A percentile compares a stretch with the other conserved stretches of the same genome.
These are phyloP conservation scores for Heterochromis multidens DNA, from an alignment of 2,113 vertebrate species.

Conservation along the genomic window DNA sequence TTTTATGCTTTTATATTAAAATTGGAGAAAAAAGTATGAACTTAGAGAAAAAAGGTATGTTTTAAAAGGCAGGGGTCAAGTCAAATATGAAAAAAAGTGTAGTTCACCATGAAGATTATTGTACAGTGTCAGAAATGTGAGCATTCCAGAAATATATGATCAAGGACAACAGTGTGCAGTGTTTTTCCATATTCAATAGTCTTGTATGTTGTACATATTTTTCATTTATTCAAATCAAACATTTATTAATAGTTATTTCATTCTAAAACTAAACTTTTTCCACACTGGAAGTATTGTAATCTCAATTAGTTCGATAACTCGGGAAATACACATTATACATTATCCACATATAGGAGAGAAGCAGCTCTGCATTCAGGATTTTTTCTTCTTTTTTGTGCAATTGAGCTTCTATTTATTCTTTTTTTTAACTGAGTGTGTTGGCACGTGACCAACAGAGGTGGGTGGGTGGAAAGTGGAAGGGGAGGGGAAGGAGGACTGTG, in stretches of 20 bases:
- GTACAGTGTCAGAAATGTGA: not conserved
- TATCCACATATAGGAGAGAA: not conserved
- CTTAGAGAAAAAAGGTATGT: not conserved
- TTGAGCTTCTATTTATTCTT: slow-evolving; percentile 21
- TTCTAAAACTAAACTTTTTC: not conserved
- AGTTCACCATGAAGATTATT: not conserved
- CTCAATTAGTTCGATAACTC: not conserved
- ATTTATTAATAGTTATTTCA: not conserved
- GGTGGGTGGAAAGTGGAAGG: slow-evolving; percentile 11
- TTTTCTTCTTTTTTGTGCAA: not conserved
- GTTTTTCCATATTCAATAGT: not conserved
- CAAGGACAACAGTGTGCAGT: not conserved
- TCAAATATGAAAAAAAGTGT: not conserved
- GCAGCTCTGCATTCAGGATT: not conserved
- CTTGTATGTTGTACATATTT: not conserved
- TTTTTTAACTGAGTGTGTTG: slow-evolving; percentile 67
- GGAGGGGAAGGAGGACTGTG: not conserved
- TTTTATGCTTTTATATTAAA: not conserved
- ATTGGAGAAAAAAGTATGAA: not conserved
- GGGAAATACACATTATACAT: not conserved
- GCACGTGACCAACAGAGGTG: slow-evolving; percentile 74
- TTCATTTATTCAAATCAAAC: not conserved
- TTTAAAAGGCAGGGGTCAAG: not conserved
- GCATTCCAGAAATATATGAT: not conserved
- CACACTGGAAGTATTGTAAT: not conserved